Percentiles rank a stretch among this genome's conserved stretches.
phyloP scores from a whole-genome alignment of 2,113 vertebrate species.

The Oenanthe melanoleuca region DNA sequence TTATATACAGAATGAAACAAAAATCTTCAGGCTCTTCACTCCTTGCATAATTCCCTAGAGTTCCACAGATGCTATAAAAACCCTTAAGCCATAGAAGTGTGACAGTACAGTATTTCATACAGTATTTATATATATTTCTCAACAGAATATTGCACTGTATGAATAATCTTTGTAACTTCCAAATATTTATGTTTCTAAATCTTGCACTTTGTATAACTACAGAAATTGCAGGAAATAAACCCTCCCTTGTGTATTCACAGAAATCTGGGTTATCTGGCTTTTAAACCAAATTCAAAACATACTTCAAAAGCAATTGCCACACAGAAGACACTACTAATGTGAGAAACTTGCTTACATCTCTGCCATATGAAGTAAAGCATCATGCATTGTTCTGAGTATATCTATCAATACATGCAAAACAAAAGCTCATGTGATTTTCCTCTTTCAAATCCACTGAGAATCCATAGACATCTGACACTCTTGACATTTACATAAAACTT shows the following conservation, averaged over 20 bases:
- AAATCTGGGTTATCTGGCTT: constrained; percentile 13
- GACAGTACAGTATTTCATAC: constrained; percentile 14
- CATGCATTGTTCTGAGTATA: not conserved
- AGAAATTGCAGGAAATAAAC: constrained; percentile 36
- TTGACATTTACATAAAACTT: not conserved
- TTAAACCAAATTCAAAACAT: constrained; percentile 1
- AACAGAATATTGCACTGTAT: constrained; percentile 14
- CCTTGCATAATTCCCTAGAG: not conserved
- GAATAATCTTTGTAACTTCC: constrained; percentile 5
- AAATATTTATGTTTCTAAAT: constrained; percentile 45
- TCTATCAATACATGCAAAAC: not conserved
- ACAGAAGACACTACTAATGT: not conserved
- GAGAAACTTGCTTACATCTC: not conserved
- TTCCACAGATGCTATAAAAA: constrained; percentile 11
- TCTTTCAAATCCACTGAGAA: not conserved
- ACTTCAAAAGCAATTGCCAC: constrained; percentile 8
- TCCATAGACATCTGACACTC: not conserved
- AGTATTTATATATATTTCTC: not conserved
- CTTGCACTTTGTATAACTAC: constrained; percentile 31
- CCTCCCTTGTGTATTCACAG: not conserved
- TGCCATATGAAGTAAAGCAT: not conserved
- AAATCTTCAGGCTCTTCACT: not conserved
- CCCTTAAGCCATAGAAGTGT: not conserved
- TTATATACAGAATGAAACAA: constrained; percentile 10
- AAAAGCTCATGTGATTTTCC: not conserved